Conservation (phyloP, 2,113 vertebrate genomes). For the Pica pica region DNA sequence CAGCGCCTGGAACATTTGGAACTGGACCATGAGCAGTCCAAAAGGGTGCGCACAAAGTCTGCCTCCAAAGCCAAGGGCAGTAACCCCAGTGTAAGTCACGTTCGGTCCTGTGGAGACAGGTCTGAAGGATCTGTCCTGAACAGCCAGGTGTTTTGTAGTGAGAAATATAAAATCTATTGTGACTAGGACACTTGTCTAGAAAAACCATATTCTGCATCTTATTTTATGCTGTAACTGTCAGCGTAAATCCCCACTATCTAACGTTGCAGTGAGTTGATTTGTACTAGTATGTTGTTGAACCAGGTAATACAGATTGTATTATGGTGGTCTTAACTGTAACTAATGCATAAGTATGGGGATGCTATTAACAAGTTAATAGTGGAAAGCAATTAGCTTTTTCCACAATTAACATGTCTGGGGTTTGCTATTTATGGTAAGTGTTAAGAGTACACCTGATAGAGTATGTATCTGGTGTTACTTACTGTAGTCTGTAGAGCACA, state of each 20-base stretch:
- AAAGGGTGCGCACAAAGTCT: conserved; percentile 82
- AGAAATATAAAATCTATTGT: conserved; percentile 98
- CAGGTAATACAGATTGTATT: conserved; percentile 67
- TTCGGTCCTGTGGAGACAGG: conserved; percentile 80
- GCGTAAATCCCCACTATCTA: conserved; percentile 81
- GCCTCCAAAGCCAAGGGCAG: conserved; percentile 81
- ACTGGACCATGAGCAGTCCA: conserved; percentile 89
- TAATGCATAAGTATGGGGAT: conserved; percentile 75
- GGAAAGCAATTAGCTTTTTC: conserved; percentile 71
- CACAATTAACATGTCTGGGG: conserved; percentile 28
- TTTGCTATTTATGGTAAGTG: conserved; percentile 71
- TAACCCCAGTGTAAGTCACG: conserved; percentile 87
- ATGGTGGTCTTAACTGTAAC: conserved; percentile 73
- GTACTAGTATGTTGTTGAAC: conserved; percentile 77
- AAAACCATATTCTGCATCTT: conserved; percentile 17
- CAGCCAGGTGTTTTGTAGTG: conserved; percentile 88
- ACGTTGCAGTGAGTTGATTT: conserved; percentile 69
- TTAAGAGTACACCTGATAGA: conserved; percentile 49
- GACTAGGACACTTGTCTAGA: conserved; percentile 75
- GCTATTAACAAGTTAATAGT: conserved; percentile 72
- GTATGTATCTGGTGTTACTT: conserved; percentile 40
- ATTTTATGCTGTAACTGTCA: conserved; percentile 52
- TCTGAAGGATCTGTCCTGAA: conserved; percentile 79
- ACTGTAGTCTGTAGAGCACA: conserved; percentile 51
- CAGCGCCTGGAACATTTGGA: conserved; percentile 96